Evolutionary conservation across 2,797 vertebrate species (phyloP).

Genomic region (Spatula versicolor): DNA sequence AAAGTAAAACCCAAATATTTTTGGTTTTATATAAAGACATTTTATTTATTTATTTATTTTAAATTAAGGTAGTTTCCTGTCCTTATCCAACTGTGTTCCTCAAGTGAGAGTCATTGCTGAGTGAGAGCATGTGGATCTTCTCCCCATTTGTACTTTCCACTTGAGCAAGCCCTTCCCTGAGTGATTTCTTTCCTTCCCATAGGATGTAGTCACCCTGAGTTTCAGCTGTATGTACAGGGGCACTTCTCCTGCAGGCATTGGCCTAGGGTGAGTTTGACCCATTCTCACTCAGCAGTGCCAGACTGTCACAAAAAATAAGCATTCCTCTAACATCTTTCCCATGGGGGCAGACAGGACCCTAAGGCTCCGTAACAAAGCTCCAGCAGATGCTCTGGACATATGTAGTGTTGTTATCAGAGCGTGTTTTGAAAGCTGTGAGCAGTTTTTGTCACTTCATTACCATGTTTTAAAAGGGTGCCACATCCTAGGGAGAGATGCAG

Average conservation of each 20-base stretch:
- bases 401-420: background rate
- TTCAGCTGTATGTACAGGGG: background rate
- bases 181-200: background rate
- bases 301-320: background rate
- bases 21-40: background rate
- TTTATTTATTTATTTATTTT: background rate
- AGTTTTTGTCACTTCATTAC: background rate
- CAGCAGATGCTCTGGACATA: background rate
- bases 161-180: background rate
- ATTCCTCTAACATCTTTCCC: background rate
- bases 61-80: background rate
- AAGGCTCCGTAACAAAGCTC: background rate
- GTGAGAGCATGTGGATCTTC: background rate
- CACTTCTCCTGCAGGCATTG: background rate
- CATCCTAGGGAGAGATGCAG: background rate
- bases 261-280: background rate
- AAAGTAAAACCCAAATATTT: background rate
- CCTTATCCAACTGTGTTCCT: background rate
- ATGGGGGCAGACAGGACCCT: background rate
- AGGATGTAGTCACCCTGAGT: background rate
- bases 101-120: background rate
- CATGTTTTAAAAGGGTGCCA: background rate
- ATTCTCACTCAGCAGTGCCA: background rate
- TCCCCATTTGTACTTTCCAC: background rate
- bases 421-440: background rate